Percentiles rank a stretch among this genome's conserved stretches.
phyloP scores from a whole-genome alignment of 2,888 invertebrate species.

The Celastrina argiolus region DNA sequence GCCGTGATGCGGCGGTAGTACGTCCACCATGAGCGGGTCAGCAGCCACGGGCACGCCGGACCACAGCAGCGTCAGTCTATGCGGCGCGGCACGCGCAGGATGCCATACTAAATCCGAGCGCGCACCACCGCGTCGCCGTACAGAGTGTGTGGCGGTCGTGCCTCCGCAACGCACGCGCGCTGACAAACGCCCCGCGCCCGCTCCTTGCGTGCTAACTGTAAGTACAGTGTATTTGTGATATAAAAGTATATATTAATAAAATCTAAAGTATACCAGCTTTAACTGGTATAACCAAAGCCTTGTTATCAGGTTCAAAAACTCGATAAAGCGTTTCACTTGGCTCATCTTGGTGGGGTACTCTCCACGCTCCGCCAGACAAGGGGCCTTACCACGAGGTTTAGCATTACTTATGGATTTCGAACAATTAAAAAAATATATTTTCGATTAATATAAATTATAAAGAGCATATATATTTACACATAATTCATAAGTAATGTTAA shows the following conservation, averaged over 20 bases:
- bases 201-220: conserved; percentile 84
- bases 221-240: not conserved
- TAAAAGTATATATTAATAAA: not conserved
- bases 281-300: no score
- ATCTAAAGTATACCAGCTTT: no score
- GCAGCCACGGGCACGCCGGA: conserved; percentile 86
- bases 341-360: no score
- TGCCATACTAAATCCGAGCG: conserved; percentile 92
- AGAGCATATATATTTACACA: no score
- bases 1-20: conserved; percentile 81
- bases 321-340: no score
- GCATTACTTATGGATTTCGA: no score
- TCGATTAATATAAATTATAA: no score
- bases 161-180: conserved; percentile 90
- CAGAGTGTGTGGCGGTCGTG: conserved; percentile 87
- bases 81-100: conserved; percentile 91
- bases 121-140: conserved; percentile 83
- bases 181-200: conserved; percentile 90
- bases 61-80: conserved; percentile 90
- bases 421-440: no score
- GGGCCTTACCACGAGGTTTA: no score
- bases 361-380: no score
- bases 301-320: no score
- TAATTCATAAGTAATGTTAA: no score
- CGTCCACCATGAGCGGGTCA: conserved; percentile 76